A percentile compares a stretch with the other conserved stretches of the same genome.
These are phyloP conservation scores for Dryobates pubescens DNA, from an alignment of 2,797 vertebrate species.

Conservation along the genomic window DNA sequence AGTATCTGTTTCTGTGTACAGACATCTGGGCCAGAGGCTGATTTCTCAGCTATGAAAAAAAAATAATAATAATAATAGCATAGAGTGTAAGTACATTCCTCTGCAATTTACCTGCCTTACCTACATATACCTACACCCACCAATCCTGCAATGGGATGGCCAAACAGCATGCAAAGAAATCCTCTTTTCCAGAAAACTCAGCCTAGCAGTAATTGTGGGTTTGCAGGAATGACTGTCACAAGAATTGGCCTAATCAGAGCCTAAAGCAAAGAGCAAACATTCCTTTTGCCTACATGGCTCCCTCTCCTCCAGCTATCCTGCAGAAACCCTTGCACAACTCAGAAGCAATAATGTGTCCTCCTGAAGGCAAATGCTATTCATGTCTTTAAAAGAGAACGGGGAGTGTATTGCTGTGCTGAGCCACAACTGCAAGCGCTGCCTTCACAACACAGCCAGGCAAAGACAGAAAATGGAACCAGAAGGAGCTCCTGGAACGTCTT, in stretches of 20 bases:
- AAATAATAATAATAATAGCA: background rate
- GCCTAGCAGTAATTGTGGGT: constrained; percentile 35
- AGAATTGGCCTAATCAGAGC: constrained; percentile 29
- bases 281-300: background rate
- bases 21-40: background rate
- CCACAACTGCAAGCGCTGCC: background rate
- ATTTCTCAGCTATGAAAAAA: background rate
- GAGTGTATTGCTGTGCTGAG: background rate
- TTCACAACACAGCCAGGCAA: background rate
- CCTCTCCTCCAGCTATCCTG: background rate
- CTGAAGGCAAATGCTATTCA: background rate
- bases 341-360: background rate
- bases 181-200: constrained; percentile 17
- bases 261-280: constrained; percentile 48
- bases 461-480: background rate
- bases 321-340: background rate
- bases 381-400: fast-evolving
- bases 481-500: background rate
- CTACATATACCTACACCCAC: background rate
- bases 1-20: background rate
- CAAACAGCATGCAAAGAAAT: background rate
- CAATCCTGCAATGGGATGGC: background rate
- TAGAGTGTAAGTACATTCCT: background rate
- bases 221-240: background rate
- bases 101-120: background rate